phyloP scores from a whole-genome alignment of 2,113 vertebrate genomes.

The Eclectus roratus region DNA sequence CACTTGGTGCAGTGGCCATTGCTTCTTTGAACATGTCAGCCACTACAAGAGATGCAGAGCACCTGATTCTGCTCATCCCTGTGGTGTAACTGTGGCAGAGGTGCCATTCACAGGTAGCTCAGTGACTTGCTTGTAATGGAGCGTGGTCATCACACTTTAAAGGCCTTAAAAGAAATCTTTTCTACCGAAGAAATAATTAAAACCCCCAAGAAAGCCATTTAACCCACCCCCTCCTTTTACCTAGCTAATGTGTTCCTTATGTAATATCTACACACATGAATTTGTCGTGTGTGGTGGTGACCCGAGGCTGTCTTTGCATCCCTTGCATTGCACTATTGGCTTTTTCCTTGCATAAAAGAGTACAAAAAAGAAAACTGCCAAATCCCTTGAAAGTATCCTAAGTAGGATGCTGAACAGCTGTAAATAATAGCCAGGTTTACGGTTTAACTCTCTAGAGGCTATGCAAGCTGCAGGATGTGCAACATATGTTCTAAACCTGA shows the following conservation, averaged over 20 bases:
- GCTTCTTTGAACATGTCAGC: not conserved
- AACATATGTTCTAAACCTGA: not conserved
- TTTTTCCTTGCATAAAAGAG: slow-evolving; percentile 10
- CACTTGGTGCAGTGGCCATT: not conserved
- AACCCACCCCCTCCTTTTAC: not conserved
- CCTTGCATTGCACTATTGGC: not conserved
- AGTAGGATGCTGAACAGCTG: not conserved
- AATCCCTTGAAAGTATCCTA: not conserved
- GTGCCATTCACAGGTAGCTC: not conserved
- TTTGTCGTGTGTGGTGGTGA: slow-evolving; percentile 5
- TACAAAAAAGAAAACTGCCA: not conserved
- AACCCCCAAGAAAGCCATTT: not conserved
- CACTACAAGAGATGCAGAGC: not conserved
- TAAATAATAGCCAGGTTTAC: not conserved
- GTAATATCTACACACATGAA: not conserved
- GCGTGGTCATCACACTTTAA: not conserved
- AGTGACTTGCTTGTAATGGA: not conserved
- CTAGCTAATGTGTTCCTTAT: not conserved
- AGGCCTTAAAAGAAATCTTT: not conserved
- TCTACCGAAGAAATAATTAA: not conserved
- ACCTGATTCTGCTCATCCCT: not conserved
- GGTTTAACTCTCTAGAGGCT: not conserved
- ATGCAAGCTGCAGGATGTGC: not conserved
- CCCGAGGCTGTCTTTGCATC: slow-evolving; percentile 2
- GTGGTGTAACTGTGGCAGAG: not conserved